These are phyloP conservation scores for Rhinogobius similis DNA, from an alignment of 2,113 vertebrate species.

Conservation along the genomic window DNA sequence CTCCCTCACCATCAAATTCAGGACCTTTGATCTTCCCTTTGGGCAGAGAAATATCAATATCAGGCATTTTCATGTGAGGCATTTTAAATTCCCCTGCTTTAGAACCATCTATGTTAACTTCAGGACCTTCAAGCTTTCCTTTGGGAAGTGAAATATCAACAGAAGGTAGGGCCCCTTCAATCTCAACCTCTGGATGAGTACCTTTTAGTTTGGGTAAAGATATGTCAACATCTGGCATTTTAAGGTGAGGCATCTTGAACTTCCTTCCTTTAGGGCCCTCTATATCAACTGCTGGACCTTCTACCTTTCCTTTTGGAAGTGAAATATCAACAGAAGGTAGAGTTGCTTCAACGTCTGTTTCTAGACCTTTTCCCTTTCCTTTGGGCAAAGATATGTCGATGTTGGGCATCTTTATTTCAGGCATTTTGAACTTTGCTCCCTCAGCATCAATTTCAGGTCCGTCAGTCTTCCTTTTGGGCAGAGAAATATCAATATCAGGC, in stretches of 20 bases:
- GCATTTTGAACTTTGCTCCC: slow-evolving; percentile 42
- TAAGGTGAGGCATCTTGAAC: neutral
- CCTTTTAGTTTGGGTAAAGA: neutral
- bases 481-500: slow-evolving; percentile 55
- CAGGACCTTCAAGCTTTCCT: too few relatives aligned
- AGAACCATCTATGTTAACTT: too few relatives aligned
- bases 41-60: slow-evolving; percentile 60
- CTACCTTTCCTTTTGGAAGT: slow-evolving; percentile 36
- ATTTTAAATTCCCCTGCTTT: slow-evolving; percentile 46
- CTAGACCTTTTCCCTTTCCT: slow-evolving; percentile 37
- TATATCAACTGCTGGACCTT: slow-evolving; percentile 30
- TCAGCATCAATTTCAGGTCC: slow-evolving; percentile 31
- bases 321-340: slow-evolving; percentile 51
- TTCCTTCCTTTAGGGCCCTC: neutral
- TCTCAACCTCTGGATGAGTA: slow-evolving; percentile 34
- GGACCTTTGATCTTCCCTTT: slow-evolving; percentile 42
- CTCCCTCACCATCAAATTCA: slow-evolving; percentile 19
- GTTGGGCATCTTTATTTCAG: slow-evolving; percentile 55
- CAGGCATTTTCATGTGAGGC: slow-evolving; percentile 31
- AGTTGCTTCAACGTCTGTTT: neutral
- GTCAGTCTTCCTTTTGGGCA: slow-evolving; percentile 41
- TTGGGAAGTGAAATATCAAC: too few relatives aligned
- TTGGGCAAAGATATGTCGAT: slow-evolving; percentile 32
- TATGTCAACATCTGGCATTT: neutral
- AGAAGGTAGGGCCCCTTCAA: slow-evolving; percentile 32